Base-by-base conservation (phyloP, 2,797 vertebrate genomes). In the Notolabrus celidotus region DNA sequence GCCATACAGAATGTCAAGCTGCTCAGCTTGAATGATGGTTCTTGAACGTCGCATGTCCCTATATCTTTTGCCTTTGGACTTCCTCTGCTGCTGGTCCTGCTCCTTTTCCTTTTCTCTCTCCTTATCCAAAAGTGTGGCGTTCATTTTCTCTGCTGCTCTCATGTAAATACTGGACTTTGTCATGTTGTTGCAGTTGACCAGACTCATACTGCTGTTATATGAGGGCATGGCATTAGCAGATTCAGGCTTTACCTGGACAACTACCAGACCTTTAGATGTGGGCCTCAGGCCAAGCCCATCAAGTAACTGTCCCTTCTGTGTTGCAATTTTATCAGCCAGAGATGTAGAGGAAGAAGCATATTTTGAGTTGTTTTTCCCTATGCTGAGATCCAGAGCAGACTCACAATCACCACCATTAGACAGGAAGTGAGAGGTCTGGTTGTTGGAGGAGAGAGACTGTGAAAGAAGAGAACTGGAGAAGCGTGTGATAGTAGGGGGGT, bases 1-100 rank as follows among this genome's bases (percentile, higher is more conserved):
- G 49, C 97, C 96, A 41, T 97, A 97, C n/a, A 98, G 90, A 68
- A 97, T 94, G 82, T 97, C 96, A n/a, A 98, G 93, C 81, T 98
- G 97, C 68, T 97, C 96, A 0, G 96, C 95, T 83, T 97, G 93
- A 83, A 98, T 97, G 71, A 97, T 97, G 61, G 97, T 98, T 29
- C 97, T 94, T n/a, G 97, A 95, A 55, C 96, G 95, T 39, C 94
- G 85, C 94, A 95, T 95, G 67, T 95, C 94, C 20, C 91, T 87
- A 70, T 93, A 95, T 16, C 93, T 67, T 63, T 92, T 92, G 47
- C 88, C 92, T 89, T 94, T 94, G 17, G 91, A 86, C 84, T 89
- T 93, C 53, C 91, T 93, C 74, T 91, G 91, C 45, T 93, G 92
- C 49, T 85, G 86, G 4, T 92, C 83, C 39, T 86, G 85, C 31